These are phyloP conservation scores for Strigamia crassipes DNA, from an alignment of 2,888 invertebrate species.

Conservation along the genomic window DNA sequence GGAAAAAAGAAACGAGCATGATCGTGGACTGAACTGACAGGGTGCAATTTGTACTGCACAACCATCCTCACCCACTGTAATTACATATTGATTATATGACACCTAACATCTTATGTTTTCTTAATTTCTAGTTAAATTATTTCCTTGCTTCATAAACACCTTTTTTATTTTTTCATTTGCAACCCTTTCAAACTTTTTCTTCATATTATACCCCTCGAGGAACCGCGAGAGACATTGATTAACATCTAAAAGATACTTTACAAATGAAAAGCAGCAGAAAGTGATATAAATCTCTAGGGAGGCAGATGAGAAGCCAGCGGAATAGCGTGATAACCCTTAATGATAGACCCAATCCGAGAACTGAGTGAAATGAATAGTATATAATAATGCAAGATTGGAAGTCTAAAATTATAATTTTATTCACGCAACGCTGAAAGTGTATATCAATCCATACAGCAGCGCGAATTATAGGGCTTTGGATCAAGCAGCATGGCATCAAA, in stretches of 20 bases:
- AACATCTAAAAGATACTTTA: constrained; percentile 21
- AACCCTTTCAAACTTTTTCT: neutral
- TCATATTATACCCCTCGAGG: neutral
- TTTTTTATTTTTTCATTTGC: neutral
- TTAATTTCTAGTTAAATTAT: constrained; percentile 38
- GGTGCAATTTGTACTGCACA: constrained; percentile 38
- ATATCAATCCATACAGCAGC: constrained; percentile 5
- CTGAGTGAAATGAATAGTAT: neutral
- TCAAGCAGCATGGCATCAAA: constrained; percentile 35
- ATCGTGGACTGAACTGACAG: constrained; percentile 42
- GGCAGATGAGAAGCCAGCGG: neutral
- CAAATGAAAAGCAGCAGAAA: neutral
- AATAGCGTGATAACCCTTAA: neutral
- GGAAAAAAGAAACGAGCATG: constrained; percentile 20
- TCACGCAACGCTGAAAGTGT: constrained; percentile 19
- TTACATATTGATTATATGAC: constrained; percentile 40
- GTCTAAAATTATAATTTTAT: constrained; percentile 29
- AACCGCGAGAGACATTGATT: neutral
- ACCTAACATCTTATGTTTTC: constrained; percentile 42
- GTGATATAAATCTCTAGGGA: neutral
- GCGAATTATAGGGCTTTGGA: constrained; percentile 40
- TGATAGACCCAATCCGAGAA: neutral
- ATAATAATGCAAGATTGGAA: neutral
- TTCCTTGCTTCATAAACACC: constrained; percentile 40
- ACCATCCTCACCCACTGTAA: constrained; percentile 33